Conservation (phyloP, 2,888 invertebrate species). For the Sphaerophoria rueppellii region DNA sequence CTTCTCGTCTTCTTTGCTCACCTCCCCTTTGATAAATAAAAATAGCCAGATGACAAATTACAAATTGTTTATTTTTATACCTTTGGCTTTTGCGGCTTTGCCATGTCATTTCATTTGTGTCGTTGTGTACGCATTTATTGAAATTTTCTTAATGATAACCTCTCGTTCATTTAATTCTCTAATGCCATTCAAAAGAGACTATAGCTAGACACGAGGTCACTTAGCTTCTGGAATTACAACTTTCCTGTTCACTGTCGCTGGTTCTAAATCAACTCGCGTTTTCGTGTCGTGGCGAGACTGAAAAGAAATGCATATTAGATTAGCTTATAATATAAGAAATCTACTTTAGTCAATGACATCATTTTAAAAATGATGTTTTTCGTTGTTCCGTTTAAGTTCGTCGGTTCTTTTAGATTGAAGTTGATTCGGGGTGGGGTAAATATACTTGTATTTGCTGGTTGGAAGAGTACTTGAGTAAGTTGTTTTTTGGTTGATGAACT, state of each 20-base stretch:
- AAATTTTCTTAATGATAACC: conserved; percentile 44
- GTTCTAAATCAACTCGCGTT: conserved; percentile 12
- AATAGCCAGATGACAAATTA: conserved; percentile 47
- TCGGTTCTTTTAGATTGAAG: neutral
- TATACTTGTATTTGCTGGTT: neutral
- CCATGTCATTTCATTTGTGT: neutral
- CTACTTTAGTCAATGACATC: conserved; percentile 63
- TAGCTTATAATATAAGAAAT: conserved; percentile 37
- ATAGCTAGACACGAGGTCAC: conserved; percentile 19
- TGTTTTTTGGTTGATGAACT: conserved; percentile 4
- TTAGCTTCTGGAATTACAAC: conserved; percentile 9
- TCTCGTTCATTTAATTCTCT: conserved; percentile 15
- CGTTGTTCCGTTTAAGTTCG: conserved; percentile 7
- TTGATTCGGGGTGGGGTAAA: too few species aligned
- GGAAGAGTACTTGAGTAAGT: conserved; percentile 14
- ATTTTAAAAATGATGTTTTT: conserved; percentile 49
- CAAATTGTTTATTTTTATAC: conserved; percentile 51
- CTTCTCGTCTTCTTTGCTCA: conserved; percentile 17
- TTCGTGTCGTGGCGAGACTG: conserved; percentile 1
- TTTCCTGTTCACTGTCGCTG: neutral
- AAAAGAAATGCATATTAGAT: conserved; percentile 47
- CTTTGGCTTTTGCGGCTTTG: neutral
- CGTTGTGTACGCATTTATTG: conserved; percentile 19
- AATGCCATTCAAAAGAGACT: neutral
- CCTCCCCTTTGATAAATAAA: conserved; percentile 37